These are phyloP conservation scores for Ophion obscuratus DNA, from an alignment of 2,888 invertebrate species.

Conservation along the genomic window DNA sequence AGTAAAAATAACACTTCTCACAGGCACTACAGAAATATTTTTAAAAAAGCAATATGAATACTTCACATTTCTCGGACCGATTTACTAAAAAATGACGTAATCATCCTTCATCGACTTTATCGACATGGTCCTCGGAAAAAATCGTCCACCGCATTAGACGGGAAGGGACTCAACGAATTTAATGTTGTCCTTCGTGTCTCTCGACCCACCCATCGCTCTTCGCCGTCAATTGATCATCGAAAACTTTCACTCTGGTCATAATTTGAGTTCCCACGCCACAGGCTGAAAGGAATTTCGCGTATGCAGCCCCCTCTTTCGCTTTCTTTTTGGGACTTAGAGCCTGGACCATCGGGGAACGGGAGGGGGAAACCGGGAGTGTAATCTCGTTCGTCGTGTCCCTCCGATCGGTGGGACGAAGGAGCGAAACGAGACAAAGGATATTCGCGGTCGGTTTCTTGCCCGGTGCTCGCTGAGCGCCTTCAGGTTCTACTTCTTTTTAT, in stretches of 20 bases:
- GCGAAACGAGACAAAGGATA: constrained; percentile 65
- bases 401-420: constrained; percentile 23
- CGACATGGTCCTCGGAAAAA: not conserved
- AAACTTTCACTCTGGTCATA: constrained; percentile 41
- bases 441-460: constrained; percentile 51
- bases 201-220: not conserved
- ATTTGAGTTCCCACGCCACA: constrained; percentile 37
- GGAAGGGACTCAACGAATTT: not conserved
- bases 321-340: not conserved
- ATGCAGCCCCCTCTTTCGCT: not conserved
- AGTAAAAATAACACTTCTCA: too few species aligned
- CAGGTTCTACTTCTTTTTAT: constrained; percentile 52
- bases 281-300: constrained; percentile 19
- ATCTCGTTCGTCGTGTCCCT: constrained; percentile 41
- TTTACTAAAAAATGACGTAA: not conserved
- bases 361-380: constrained; percentile 11
- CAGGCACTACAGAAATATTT: too few species aligned
- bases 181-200: not conserved
- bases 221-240: not conserved
- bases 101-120: not conserved
- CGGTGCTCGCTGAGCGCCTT: constrained; percentile 7
- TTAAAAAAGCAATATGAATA: too few species aligned
- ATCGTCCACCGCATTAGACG: not conserved
- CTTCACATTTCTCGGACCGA: too few species aligned
- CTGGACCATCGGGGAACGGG: constrained; percentile 6